Conservation (phyloP, 2,888 invertebrate species). For the Balanococcus diminutus region DNA sequence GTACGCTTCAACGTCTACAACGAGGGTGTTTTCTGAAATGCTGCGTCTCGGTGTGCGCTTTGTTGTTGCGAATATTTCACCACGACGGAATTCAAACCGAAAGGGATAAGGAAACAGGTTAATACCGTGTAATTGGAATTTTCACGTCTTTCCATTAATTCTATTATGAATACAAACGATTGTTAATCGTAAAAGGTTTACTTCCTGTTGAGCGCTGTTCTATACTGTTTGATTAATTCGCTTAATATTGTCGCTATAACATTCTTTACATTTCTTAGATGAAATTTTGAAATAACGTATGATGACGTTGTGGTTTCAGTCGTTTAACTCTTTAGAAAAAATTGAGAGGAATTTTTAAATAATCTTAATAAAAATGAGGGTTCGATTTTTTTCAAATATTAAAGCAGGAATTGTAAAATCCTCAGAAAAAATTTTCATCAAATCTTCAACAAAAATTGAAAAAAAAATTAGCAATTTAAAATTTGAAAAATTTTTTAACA, state of each 20-base stretch:
- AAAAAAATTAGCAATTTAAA: too few relatives aligned
- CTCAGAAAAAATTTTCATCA: too few relatives aligned
- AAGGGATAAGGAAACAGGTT: constrained; percentile 19
- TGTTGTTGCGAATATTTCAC: neutral
- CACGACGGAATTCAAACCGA: neutral
- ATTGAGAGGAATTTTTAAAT: too few relatives aligned
- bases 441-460: too few relatives aligned
- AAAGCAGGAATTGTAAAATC: too few relatives aligned
- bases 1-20: constrained; percentile 19
- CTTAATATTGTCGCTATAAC: neutral
- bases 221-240: constrained; percentile 13
- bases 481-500: too few relatives aligned
- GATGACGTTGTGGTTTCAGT: too few relatives aligned
- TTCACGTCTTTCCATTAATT: constrained; percentile 27
- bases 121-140: constrained; percentile 23
- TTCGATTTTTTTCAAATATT: too few relatives aligned
- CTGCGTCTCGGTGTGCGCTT: neutral
- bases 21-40: neutral
- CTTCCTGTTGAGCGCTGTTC: neutral
- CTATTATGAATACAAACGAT: constrained; percentile 27
- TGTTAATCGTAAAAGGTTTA: constrained; percentile 23
- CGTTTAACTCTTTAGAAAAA: too few relatives aligned
- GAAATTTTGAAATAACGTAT: too few relatives aligned
- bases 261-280: too few relatives aligned
- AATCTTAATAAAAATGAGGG: too few relatives aligned